Percentiles rank a stretch among this genome's conserved stretches.
These are phyloP conservation scores for Tor tambroides DNA, from an alignment of 2,113 vertebrate genomes.

Conservation along the genomic window DNA sequence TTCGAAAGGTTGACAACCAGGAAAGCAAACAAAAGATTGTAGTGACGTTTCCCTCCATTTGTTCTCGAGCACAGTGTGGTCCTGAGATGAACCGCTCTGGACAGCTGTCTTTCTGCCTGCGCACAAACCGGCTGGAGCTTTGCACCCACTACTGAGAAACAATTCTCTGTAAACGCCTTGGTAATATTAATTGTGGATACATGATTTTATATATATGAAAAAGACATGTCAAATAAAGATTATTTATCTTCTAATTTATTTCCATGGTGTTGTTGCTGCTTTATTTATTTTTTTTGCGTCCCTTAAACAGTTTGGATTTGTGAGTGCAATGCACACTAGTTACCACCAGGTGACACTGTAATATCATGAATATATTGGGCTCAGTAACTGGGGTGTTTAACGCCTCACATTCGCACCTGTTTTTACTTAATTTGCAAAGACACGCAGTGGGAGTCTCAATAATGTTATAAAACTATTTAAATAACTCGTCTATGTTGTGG, in stretches of 20 bases:
- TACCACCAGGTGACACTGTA: slow-evolving; percentile 53
- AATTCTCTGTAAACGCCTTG: slow-evolving; percentile 80
- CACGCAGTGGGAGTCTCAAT: neutral
- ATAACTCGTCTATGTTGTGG: neutral
- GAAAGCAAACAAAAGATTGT: slow-evolving; percentile 1
- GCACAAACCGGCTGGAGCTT: slow-evolving; percentile 67
- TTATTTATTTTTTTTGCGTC: slow-evolving; percentile 3
- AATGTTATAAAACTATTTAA: neutral
- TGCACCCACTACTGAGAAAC: slow-evolving; percentile 70
- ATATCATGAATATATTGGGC: neutral
- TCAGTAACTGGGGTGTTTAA: neutral
- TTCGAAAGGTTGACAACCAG: slow-evolving; percentile 13
- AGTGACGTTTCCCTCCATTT: neutral
- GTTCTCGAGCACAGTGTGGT: slow-evolving; percentile 1
- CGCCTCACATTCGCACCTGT: neutral
- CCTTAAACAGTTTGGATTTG: neutral
- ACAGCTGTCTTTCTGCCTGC: slow-evolving; percentile 38
- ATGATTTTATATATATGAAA: slow-evolving; percentile 80
- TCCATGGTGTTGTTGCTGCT: slow-evolving; percentile 31
- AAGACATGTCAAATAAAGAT: slow-evolving; percentile 77
- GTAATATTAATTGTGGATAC: slow-evolving; percentile 81
- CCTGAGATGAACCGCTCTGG: slow-evolving; percentile 17
- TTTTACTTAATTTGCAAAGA: neutral
- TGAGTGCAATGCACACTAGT: neutral
- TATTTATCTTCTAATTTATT: slow-evolving; percentile 86